A percentile compares a stretch with the other conserved stretches of the same genome.
Conservation (phyloP, 2,113 vertebrate genomes). For the Pseudorhombus dupliciocellatus region DNA sequence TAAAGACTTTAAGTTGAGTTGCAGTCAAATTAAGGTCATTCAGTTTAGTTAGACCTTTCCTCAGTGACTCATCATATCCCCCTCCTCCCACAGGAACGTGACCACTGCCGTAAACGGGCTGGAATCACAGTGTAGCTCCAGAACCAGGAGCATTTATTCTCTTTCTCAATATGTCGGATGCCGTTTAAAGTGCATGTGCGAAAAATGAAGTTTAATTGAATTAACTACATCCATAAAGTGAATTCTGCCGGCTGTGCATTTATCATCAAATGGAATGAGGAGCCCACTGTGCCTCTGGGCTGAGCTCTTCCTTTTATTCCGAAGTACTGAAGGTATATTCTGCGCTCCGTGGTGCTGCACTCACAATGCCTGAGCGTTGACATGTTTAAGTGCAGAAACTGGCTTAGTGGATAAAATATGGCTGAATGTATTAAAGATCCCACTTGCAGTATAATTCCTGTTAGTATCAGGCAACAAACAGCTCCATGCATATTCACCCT, state of each 20-base stretch:
- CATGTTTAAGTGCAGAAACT: conserved; percentile 27
- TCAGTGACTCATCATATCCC: neutral
- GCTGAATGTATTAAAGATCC: conserved; percentile 12
- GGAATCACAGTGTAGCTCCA: too few species aligned
- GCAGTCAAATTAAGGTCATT: neutral
- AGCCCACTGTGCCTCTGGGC: conserved; percentile 27
- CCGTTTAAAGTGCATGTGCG: conserved; percentile 8
- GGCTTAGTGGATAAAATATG: neutral
- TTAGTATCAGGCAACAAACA: conserved; percentile 9
- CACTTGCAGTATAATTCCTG: conserved; percentile 8
- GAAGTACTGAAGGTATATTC: conserved; percentile 19
- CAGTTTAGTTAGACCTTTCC: neutral
- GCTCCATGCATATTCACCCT: neutral
- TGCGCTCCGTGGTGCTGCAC: conserved; percentile 7
- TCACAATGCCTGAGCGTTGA: conserved; percentile 19
- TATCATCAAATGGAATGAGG: conserved; percentile 37
- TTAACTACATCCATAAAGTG: conserved; percentile 50
- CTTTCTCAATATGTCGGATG: conserved; percentile 16
- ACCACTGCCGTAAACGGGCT: neutral
- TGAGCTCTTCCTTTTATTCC: conserved; percentile 53
- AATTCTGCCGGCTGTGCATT: conserved; percentile 44
- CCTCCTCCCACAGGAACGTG: neutral
- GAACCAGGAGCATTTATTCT: neutral
- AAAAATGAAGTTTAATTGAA: conserved; percentile 50
- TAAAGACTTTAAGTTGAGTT: too few species aligned